Evolutionary conservation across 2,113 vertebrate genomes (phyloP).

Genomic region (Pipra filicauda): DNA sequence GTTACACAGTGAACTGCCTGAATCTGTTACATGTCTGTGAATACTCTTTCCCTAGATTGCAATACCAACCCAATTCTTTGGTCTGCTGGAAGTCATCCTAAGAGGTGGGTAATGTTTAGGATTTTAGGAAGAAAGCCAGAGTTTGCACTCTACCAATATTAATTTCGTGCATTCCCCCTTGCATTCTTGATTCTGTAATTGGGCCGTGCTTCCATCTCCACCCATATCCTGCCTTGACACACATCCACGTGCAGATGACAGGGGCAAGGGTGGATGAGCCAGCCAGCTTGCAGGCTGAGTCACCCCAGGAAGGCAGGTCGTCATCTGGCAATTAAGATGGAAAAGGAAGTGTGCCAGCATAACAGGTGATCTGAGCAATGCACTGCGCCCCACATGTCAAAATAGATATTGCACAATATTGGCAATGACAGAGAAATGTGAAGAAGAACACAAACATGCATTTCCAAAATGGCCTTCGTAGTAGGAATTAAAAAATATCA

Average conservation of each 20-base stretch:
- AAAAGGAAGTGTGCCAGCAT: slow-evolving; percentile 15
- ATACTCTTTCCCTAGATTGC: neutral
- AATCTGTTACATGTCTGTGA: neutral
- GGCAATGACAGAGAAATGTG: neutral
- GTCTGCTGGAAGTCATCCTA: neutral
- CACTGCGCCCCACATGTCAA: neutral
- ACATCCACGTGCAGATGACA: neutral
- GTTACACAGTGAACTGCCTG: neutral
- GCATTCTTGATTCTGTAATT: neutral
- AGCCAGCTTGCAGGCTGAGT: slow-evolving; percentile 8
- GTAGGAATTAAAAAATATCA: neutral
- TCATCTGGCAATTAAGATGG: neutral
- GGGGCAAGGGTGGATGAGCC: neutral
- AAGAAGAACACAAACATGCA: neutral
- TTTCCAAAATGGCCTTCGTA: neutral
- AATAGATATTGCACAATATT: neutral
- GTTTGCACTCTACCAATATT: neutral
- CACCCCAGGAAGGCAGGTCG: neutral
- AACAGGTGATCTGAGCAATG: slow-evolving; percentile 13
- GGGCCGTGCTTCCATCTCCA: neutral
- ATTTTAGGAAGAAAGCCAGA: neutral
- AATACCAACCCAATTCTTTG: neutral
- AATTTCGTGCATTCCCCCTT: neutral
- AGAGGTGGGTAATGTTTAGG: neutral
- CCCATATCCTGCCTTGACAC: slow-evolving; percentile 23